Evolutionary conservation across 2,888 invertebrate genomes (phyloP).

Genomic region (Sphaerophoria taeniata): DNA sequence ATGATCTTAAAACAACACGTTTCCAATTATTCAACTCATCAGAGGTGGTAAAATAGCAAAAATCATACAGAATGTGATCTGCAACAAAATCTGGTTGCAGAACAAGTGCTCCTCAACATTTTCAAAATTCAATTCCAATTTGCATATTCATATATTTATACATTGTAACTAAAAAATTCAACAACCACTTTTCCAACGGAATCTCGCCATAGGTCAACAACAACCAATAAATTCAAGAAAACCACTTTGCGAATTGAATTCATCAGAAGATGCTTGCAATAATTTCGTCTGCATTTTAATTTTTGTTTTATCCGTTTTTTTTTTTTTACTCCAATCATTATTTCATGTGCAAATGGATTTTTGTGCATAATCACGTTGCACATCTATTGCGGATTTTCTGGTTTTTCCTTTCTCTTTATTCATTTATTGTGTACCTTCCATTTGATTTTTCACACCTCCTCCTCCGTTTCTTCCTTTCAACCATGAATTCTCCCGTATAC

Average conservation of each 20-base stretch:
- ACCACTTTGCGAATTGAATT: conserved; percentile 33
- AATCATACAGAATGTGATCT: too few species aligned
- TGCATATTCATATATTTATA: not conserved
- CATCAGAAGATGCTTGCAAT: conserved; percentile 39
- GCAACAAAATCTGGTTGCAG: too few species aligned
- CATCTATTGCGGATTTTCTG: conserved; percentile 16
- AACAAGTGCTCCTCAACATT: too few species aligned
- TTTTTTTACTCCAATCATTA: not conserved
- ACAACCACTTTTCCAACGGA: conserved; percentile 46
- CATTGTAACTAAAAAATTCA: conserved; percentile 22
- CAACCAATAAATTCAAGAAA: conserved; percentile 17
- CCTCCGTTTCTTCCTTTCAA: not conserved
- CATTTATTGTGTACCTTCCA: conserved; percentile 34
- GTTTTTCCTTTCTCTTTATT: conserved; percentile 66
- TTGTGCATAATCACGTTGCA: too few species aligned
- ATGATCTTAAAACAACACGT: too few species aligned
- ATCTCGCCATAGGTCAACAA: conserved; percentile 61
- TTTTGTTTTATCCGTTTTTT: not conserved
- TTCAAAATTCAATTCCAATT: not conserved
- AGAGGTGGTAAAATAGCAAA: too few species aligned
- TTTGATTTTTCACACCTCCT: not conserved
- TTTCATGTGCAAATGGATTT: too few species aligned
- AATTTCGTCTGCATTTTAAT: conserved; percentile 47
- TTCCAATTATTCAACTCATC: too few species aligned
- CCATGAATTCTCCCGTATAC: too few species aligned